A percentile compares a stretch with the other conserved stretches of the same genome.
Conservation (phyloP, 2,888 invertebrate species). For the Beris morrisii region DNA sequence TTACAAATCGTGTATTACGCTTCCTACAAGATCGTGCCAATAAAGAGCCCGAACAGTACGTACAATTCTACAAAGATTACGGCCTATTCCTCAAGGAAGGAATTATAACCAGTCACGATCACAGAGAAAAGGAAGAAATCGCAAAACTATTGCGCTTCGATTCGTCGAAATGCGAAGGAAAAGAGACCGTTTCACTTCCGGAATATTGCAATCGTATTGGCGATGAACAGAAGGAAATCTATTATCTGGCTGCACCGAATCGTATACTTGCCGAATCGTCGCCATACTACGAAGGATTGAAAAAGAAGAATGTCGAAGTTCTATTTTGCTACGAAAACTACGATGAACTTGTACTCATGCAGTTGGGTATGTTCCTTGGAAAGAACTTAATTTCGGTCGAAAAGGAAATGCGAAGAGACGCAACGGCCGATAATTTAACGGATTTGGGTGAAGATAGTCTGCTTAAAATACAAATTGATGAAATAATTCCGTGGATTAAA, state of each 20-base stretch:
- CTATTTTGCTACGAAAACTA: conserved; percentile 96
- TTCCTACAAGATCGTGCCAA: conserved; percentile 82
- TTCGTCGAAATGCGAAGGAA: conserved; percentile 75
- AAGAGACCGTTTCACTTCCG: conserved; percentile 72
- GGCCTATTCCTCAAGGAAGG: conserved; percentile 94
- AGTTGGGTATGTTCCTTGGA: conserved; percentile 74
- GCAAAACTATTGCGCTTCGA: conserved; percentile 89
- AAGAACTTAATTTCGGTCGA: conserved; percentile 84
- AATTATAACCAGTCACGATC: conserved; percentile 81
- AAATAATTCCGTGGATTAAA: conserved; percentile 78
- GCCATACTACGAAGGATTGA: conserved; percentile 92
- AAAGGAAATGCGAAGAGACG: conserved; percentile 84
- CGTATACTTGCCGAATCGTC: conserved; percentile 91
- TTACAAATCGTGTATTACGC: conserved; percentile 80
- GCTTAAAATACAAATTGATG: conserved; percentile 73
- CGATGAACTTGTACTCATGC: conserved; percentile 92
- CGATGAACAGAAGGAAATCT: conserved; percentile 81
- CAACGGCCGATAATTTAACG: conserved; percentile 60
- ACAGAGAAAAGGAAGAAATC: conserved; percentile 86
- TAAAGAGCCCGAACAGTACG: conserved; percentile 80
- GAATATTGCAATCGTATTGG: conserved; percentile 80
- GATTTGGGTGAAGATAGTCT: conserved; percentile 72
- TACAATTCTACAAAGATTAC: conserved; percentile 88
- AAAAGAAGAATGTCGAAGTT: conserved; percentile 85
- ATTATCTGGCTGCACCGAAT: conserved; percentile 92